Evolutionary conservation across 2,888 invertebrate species (phyloP).

Genomic region (Drosophila melanocephala): DNA sequence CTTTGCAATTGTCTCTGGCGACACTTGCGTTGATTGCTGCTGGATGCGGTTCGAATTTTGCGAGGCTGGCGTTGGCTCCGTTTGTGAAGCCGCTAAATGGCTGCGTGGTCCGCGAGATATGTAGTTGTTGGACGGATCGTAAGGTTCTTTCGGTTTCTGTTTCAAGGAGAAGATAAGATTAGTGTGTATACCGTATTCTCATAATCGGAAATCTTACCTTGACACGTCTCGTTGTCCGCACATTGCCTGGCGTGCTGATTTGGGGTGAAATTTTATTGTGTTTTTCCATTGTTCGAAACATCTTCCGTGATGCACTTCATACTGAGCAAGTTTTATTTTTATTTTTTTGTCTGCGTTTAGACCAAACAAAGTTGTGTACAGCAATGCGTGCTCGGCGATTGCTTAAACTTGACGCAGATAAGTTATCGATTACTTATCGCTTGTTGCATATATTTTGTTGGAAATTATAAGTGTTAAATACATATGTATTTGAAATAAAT

Average conservation of each 20-base stretch:
- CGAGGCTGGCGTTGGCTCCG: background rate
- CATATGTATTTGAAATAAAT: background rate
- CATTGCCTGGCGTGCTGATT: constrained; percentile 49
- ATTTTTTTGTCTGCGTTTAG: background rate
- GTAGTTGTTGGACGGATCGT: constrained; percentile 94
- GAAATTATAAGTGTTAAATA: background rate
- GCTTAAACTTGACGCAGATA: constrained; percentile 51
- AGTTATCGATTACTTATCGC: constrained; percentile 34
- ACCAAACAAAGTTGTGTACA: constrained; percentile 20
- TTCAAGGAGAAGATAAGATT: background rate
- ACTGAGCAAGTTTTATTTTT: background rate
- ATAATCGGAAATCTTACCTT: constrained; percentile 65
- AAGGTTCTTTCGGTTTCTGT: constrained; percentile 93
- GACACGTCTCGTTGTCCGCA: constrained; percentile 84
- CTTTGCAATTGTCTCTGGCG: background rate
- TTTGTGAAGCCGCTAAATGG: constrained; percentile 26
- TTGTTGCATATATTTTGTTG: background rate
- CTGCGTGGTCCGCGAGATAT: constrained; percentile 86
- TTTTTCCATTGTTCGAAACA: constrained; percentile 9
- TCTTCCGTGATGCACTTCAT: constrained; percentile 53
- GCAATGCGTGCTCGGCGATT: constrained; percentile 51
- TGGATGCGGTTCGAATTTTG: background rate
- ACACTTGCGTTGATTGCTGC: background rate
- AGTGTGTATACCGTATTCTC: background rate
- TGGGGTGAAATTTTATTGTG: constrained; percentile 21